Evolutionary conservation across 2,113 vertebrate genomes (phyloP), one percentile per base, ranked within the genome.

Genomic region (Tringa solitaria): DNA sequence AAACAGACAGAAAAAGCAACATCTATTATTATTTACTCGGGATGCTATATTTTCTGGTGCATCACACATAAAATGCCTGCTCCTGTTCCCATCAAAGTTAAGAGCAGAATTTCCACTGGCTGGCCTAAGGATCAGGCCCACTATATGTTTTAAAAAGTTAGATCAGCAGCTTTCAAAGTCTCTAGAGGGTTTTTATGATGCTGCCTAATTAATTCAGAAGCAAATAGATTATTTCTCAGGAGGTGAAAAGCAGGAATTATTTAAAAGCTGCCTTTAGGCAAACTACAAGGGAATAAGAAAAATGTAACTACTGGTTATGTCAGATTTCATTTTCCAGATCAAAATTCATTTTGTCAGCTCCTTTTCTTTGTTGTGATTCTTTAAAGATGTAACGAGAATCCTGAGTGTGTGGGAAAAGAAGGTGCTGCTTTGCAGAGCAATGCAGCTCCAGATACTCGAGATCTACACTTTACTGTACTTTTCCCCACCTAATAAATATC

Each of bases 261-360:
- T 95, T 97, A 97, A 97, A 97, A 96, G 92, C 87, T 95, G 95
- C 96, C 94, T 96, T 96, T 95, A 96, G 96, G 95, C 97, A 95
- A 96, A 96, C 80, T 94, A 97, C 63, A 51, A 96, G 77, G 74
- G 93, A 97, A 87, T 92, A 97, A 93, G 91, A 97, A 97, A 96
- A 97, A 97, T 89, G 68, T 96, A 97, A 97, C 97, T 96, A 97
- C 91, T 95, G 95, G 89, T 97, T 95, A 93, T 97, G 96, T 95
- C 97, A 96, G 96, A 96, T 97, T 97, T 95, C 90, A 96, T 89
- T 93, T 92, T 97, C 84, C 87, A 91, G 80, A 96, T 95, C 82
- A 95, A 96, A 97, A 97, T 90, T 77, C 82, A 90, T 93, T 33
- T 74, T 94, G 91, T 97, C 96, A 97, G 92, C 92, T 94, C 81